Percentiles rank a stretch among this genome's conserved stretches.
These are phyloP conservation scores for Pogoniulus pusillus DNA, from an alignment of 2,797 vertebrate species.

Conservation along the genomic window DNA sequence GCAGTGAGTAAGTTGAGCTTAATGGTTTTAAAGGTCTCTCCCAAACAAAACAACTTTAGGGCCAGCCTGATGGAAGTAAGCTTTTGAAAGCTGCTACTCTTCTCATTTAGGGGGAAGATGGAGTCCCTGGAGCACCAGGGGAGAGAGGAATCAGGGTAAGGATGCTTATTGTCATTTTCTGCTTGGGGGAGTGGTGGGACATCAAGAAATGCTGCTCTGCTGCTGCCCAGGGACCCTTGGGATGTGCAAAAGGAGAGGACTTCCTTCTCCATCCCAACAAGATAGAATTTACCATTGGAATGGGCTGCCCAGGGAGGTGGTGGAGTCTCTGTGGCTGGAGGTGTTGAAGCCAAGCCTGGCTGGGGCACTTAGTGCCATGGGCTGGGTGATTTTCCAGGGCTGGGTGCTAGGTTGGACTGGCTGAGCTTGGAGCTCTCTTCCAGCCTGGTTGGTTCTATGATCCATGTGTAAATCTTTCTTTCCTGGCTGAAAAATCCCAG, in stretches of 20 bases:
- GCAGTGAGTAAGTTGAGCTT: no score
- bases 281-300: no score
- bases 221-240: background rate
- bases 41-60: no score
- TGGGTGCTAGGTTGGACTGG: no score
- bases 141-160: conserved; percentile 86
- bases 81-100: background rate
- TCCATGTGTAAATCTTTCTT: background rate
- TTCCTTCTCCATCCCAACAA: background rate
- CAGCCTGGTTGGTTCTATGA: no score
- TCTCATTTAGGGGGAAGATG: conserved; percentile 82
- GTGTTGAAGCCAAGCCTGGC: no score
- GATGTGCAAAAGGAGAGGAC: background rate
- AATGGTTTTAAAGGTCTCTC: no score
- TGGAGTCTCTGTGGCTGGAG: no score
- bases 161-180: rapidly evolving
- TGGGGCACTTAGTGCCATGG: no score
- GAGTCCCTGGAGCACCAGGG: conserved; percentile 80
- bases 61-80: background rate
- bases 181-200: background rate
- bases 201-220: background rate
- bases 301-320: no score
- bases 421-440: no score
- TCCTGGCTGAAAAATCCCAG: background rate
- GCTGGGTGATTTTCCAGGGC: no score